Conservation (phyloP, 1,140 invertebrate species). For the Pantala flavescens region DNA sequence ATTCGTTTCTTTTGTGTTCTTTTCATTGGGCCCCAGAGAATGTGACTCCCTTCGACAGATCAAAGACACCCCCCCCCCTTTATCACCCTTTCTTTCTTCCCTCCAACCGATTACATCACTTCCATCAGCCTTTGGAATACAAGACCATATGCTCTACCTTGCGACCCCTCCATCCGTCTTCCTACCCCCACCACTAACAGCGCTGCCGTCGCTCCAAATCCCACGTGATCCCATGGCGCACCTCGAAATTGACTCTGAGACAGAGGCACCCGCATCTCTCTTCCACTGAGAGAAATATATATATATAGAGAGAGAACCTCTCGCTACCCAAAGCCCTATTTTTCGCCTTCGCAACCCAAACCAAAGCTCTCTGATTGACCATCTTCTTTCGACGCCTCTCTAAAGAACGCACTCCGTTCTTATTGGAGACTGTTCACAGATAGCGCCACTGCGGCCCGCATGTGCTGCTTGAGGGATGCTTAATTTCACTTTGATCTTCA, state of each 20-base stretch:
- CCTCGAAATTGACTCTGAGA: conserved; percentile 5
- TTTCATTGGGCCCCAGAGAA: background rate
- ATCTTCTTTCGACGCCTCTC: background rate
- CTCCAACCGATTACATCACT: background rate
- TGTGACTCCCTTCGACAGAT: background rate
- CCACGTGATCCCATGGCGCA: conserved; percentile 1
- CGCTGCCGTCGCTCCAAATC: background rate
- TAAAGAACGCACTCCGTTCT: background rate
- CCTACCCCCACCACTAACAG: background rate
- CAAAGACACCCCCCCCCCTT: background rate
- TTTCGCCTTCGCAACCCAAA: background rate
- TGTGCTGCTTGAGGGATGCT: background rate
- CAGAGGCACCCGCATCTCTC: background rate
- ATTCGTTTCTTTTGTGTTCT: background rate
- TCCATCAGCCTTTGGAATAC: background rate
- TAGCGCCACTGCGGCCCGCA: background rate
- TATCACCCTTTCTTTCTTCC: background rate
- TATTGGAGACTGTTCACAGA: background rate
- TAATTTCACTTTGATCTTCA: background rate
- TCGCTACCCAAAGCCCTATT: background rate
- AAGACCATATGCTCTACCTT: background rate
- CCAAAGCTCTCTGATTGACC: background rate
- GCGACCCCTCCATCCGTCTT: background rate
- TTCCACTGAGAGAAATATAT: background rate
- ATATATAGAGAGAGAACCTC: background rate